These are phyloP conservation scores for Phyto melanocephala DNA, from an alignment of 2,888 invertebrate species.

Conservation along the genomic window DNA sequence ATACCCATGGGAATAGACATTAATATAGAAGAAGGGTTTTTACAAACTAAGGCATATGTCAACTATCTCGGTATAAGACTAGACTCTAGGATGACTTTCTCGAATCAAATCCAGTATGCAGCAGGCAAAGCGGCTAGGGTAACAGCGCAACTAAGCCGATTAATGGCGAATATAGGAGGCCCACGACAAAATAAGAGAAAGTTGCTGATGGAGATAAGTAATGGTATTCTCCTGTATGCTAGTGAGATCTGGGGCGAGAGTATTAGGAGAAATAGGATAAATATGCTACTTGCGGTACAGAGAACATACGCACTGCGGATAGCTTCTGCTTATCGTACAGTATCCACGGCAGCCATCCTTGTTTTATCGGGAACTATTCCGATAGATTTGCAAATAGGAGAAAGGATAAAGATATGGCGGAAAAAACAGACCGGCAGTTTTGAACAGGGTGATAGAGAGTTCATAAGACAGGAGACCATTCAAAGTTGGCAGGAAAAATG, in stretches of 20 bases:
- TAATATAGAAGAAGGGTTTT: not conserved
- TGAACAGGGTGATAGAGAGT: not conserved
- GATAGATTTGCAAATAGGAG: not conserved
- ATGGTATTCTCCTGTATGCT: not conserved
- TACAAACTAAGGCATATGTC: not conserved
- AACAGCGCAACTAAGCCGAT: not conserved
- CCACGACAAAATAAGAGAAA: not conserved
- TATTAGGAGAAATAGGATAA: not conserved
- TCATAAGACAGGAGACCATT: not conserved
- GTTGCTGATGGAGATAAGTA: not conserved
- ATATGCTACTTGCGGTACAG: not conserved
- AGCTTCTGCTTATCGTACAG: conserved; percentile 15
- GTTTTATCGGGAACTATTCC: conserved; percentile 14
- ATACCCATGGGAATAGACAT: not conserved
- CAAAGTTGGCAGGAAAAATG: conserved; percentile 2
- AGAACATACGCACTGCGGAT: not conserved
- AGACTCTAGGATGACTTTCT: not conserved
- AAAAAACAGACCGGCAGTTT: not conserved
- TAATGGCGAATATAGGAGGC: not conserved
- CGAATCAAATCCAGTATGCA: not conserved
- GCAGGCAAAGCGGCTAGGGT: not conserved
- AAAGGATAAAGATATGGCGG: not conserved
- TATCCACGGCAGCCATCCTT: not conserved
- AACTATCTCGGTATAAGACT: too few relatives aligned
- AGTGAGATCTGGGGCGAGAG: not conserved